phyloP scores from a whole-genome alignment of 1,140 invertebrate species.

The Hestina assimilis region DNA sequence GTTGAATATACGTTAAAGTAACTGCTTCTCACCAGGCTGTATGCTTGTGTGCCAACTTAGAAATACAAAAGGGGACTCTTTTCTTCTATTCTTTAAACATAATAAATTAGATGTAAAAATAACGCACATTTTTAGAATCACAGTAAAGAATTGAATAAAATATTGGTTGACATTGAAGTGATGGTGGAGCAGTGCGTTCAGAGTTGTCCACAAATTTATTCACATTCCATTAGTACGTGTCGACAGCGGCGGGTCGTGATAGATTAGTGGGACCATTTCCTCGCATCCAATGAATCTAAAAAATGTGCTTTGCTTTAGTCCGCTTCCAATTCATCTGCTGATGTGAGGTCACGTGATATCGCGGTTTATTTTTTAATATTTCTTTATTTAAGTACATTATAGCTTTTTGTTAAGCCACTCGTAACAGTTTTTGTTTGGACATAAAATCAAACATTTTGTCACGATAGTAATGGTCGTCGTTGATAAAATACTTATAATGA shows the following conservation, averaged over 20 bases:
- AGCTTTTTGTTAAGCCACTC: too few relatives aligned
- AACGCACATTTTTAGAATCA: too few relatives aligned
- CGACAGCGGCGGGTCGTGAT: constrained; percentile 43
- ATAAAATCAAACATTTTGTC: too few relatives aligned
- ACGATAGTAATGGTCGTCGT: too few relatives aligned
- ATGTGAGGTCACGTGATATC: not conserved
- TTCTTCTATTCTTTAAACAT: too few relatives aligned
- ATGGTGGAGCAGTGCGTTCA: constrained; percentile 19
- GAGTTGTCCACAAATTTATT: constrained; percentile 54
- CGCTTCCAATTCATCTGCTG: constrained; percentile 13
- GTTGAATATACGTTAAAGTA: too few relatives aligned
- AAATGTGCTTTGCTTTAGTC: constrained; percentile 28
- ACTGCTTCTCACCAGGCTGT: too few relatives aligned
- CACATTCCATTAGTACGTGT: constrained; percentile 60
- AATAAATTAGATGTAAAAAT: too few relatives aligned
- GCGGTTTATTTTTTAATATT: not conserved
- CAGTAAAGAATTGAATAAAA: constrained; percentile 7
- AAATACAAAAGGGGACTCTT: too few relatives aligned
- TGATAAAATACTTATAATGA: not conserved
- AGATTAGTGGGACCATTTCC: constrained; percentile 42
- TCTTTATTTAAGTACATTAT: not conserved
- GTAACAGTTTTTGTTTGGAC: too few relatives aligned
- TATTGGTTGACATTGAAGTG: constrained; percentile 6
- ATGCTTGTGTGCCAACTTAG: too few relatives aligned
- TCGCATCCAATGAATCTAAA: constrained; percentile 25